Percentiles rank a stretch among this genome's conserved stretches.
These are phyloP conservation scores for Sepiola atlantica DNA, from an alignment of 2,888 invertebrate genomes.

Conservation along the genomic window DNA sequence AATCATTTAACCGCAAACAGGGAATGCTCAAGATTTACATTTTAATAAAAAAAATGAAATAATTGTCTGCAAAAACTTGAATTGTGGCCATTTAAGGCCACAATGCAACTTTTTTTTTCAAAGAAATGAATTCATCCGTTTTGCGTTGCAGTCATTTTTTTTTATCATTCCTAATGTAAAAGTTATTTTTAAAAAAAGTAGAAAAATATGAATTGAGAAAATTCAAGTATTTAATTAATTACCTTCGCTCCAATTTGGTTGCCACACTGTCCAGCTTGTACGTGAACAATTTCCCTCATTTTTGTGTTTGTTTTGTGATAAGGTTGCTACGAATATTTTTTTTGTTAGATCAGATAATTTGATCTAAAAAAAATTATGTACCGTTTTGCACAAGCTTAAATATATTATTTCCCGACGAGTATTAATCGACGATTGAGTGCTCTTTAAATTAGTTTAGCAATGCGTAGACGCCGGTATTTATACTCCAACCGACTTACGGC, in stretches of 20 bases:
- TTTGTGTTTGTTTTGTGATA: conserved; percentile 48
- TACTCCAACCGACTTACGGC: background rate
- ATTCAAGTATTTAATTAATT: background rate
- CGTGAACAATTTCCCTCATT: conserved; percentile 67
- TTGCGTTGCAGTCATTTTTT: background rate
- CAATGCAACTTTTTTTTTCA: too few species aligned
- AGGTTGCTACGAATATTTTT: background rate
- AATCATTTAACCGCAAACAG: background rate
- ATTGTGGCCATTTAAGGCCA: too few species aligned
- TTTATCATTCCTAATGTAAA: background rate
- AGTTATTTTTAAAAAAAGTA: too few species aligned
- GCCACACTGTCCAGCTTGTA: conserved; percentile 67
- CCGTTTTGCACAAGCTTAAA: background rate
- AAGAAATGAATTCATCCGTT: background rate
- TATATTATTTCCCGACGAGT: background rate
- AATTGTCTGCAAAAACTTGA: background rate
- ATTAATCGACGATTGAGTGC: background rate
- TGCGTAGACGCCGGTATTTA: background rate
- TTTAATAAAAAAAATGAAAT: background rate
- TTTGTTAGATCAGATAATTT: conserved; percentile 14
- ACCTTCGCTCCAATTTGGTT: conserved; percentile 68
- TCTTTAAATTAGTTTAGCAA: background rate
- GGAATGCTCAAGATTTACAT: background rate
- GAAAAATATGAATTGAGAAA: background rate
- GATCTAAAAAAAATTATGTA: conserved; percentile 35